Base-by-base conservation (phyloP, 2,113 vertebrate species). In the Empidonax alnorum region DNA sequence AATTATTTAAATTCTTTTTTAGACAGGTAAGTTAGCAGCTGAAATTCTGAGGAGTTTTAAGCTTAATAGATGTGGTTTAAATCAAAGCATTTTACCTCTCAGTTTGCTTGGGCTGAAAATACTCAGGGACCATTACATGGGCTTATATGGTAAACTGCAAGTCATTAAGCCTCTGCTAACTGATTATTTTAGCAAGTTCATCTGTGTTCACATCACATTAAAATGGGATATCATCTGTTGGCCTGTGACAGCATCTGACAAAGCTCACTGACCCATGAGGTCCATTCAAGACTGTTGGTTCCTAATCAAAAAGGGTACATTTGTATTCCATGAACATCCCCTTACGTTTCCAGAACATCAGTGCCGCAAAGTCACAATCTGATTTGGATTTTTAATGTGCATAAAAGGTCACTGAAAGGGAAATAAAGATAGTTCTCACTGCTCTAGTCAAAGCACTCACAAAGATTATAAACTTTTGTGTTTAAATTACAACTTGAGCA, bases 1-100 rank as follows among this genome's bases (percentile, higher is more conserved):
- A 63, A 94, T 17, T 19, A 73, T 24, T 46, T 85, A 25, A 46
- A 49, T 85, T 68, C 9, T 44, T 85, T 44, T 25, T 62, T 35
- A 66, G 66, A 30, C 66, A 94, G 25, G 9, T 85, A 79, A 69
- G 35, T 66, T 76, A 50, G 7, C 46, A 50, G 31, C 21, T 71
- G 55, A 90, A 92, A 67, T 86, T 89, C 63, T 86, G 47, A 84
- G 81, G 47, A 77, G 25, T 42, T 93, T 69, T 67, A 90, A 77
- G 33, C 30, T 96, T 88, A 89, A 59, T 16, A 30, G 23, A 77
- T 24, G 12, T 55, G 0, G 1, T 74, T 92, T 94, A 71, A 93
- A 81, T 4, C 4, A 35, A 84, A 62, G 31, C 17, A 47, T 71
- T 86, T 83, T 67, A 35, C 35, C 19, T 88, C 41, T 73, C 10